Percentiles rank a stretch among this genome's conserved stretches.
Conservation (phyloP, 2,113 vertebrate genomes). For the Cairina moschata region DNA sequence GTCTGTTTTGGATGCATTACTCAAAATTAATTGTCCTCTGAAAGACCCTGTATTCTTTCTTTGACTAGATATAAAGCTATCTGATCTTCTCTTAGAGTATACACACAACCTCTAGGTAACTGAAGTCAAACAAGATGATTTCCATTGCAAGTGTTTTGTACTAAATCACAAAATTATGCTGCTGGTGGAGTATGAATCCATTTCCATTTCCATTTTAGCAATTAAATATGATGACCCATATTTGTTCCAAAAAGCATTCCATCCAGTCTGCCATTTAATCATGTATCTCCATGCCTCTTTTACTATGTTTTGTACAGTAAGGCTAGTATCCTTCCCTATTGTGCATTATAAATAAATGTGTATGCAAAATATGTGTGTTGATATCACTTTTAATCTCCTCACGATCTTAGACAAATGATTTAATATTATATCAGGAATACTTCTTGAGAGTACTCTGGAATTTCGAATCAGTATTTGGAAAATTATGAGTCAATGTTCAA, state of each 20-base stretch:
- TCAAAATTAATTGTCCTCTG: not conserved
- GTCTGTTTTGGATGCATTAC: not conserved
- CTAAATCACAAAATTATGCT: not conserved
- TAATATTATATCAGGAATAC: not conserved
- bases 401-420: not conserved
- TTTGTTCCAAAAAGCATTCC: not conserved
- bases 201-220: not conserved
- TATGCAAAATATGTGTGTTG: not conserved
- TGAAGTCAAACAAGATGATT: not conserved
- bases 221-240: not conserved
- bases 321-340: not conserved
- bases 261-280: not conserved
- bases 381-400: not conserved
- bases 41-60: not conserved
- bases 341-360: not conserved
- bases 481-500: constrained; percentile 20
- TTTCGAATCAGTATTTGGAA: constrained; percentile 18
- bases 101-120: not conserved
- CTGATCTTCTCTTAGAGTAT: not conserved
- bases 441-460: not conserved
- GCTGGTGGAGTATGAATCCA: not conserved
- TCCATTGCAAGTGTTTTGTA: not conserved
- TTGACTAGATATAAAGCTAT: not conserved
- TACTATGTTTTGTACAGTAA: not conserved
- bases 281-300: not conserved